Conservation (phyloP, 2,888 invertebrate genomes). For the Pandemis corylana region DNA sequence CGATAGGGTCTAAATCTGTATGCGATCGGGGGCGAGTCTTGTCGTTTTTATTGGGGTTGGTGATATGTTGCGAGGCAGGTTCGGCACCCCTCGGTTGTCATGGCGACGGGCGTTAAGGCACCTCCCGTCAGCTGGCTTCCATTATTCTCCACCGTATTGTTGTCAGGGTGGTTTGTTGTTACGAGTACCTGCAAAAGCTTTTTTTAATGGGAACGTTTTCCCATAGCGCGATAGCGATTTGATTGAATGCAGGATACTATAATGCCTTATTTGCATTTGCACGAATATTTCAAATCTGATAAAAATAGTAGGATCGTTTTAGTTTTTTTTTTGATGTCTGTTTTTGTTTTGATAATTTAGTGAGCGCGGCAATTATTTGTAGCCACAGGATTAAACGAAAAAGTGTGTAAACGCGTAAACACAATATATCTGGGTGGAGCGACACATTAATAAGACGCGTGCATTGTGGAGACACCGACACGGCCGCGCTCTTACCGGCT, state of each 20-base stretch:
- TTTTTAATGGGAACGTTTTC: conserved; percentile 67
- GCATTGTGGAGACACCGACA: conserved; percentile 77
- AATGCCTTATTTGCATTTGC: conserved; percentile 59
- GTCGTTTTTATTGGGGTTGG: conserved; percentile 66
- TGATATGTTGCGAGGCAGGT: conserved; percentile 78
- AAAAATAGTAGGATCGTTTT: conserved; percentile 30
- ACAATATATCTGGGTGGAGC: conserved; percentile 68
- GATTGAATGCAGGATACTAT: conserved; percentile 60
- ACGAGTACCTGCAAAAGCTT: conserved; percentile 70
- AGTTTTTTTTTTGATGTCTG: conserved; percentile 34
- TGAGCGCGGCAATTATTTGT: conserved; percentile 49
- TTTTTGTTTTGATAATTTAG: conserved; percentile 46
- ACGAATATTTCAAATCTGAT: conserved; percentile 32
- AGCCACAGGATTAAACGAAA: conserved; percentile 45
- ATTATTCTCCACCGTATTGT: conserved; percentile 77
- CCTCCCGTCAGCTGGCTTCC: conserved; percentile 84
- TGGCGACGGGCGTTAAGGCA: conserved; percentile 79
- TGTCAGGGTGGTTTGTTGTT: conserved; percentile 65
- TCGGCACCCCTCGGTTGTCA: conserved; percentile 82
- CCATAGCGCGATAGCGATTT: conserved; percentile 66
- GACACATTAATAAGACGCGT: conserved; percentile 76
- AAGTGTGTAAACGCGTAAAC: conserved; percentile 56
- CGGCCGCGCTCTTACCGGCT: conserved; percentile 69
- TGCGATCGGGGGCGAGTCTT: conserved; percentile 60
- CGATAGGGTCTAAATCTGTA: conserved; percentile 72